These are phyloP conservation scores for Aculops lycopersici DNA, from an alignment of 1,140 invertebrate species.

Conservation along the genomic window DNA sequence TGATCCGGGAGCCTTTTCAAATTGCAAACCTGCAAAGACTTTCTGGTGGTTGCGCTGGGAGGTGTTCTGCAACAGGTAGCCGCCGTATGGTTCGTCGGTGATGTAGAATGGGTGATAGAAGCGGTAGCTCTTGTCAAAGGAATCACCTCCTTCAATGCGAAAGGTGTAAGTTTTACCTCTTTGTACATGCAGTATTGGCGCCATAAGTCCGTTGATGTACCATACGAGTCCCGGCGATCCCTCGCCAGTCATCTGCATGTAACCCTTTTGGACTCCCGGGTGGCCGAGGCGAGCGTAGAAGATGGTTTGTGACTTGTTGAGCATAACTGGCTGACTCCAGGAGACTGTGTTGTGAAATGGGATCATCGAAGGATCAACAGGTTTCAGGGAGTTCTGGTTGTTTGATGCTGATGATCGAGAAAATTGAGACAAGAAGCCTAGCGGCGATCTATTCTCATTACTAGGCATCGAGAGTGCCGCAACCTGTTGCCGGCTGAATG, in stretches of 20 bases:
- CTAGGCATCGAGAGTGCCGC: not conserved
- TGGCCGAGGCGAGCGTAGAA: slow-evolving; percentile 43
- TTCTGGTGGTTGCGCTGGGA: slow-evolving; percentile 26
- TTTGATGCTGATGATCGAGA: too few species aligned
- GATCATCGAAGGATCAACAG: not conserved
- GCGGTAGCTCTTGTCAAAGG: slow-evolving; percentile 43
- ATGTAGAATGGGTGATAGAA: slow-evolving; percentile 72
- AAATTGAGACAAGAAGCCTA: not conserved
- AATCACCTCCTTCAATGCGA: slow-evolving; percentile 23
- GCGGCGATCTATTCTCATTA: too few species aligned
- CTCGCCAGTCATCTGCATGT: slow-evolving; percentile 41
- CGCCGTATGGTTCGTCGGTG: slow-evolving; percentile 47
- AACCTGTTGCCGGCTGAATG: too few species aligned
- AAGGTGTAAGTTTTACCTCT: slow-evolving; percentile 52
- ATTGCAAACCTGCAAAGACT: slow-evolving; percentile 52
- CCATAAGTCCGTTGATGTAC: slow-evolving; percentile 58
- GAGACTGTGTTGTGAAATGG: slow-evolving; percentile 17
- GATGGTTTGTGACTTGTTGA: slow-evolving; percentile 35
- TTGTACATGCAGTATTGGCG: slow-evolving; percentile 51
- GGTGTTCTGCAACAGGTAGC: slow-evolving; percentile 35
- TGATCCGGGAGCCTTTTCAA: slow-evolving; percentile 30
- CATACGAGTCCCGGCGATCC: slow-evolving; percentile 59
- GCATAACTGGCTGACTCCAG: slow-evolving; percentile 41
- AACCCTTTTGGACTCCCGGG: slow-evolving; percentile 37
- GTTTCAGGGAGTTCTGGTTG: too few species aligned